A percentile compares a stretch with the other conserved stretches of the same genome.
These are phyloP conservation scores for Sandelia bainsii DNA, from an alignment of 2,797 vertebrate species.

Conservation along the genomic window DNA sequence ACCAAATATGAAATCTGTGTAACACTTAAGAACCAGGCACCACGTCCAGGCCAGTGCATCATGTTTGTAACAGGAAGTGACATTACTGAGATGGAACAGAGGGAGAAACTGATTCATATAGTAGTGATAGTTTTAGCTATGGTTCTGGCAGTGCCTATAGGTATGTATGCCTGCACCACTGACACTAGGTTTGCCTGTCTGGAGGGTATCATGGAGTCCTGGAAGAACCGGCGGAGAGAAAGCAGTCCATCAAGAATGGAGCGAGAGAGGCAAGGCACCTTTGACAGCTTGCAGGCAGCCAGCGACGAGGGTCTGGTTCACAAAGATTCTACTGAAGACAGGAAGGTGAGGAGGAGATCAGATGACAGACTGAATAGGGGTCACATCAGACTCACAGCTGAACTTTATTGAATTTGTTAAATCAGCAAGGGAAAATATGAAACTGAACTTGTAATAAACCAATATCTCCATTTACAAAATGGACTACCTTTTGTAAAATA, in stretches of 20 bases:
- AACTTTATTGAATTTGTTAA: slow-evolving; percentile 81
- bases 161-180: slow-evolving; percentile 90
- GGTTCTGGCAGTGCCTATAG: slow-evolving; percentile 89
- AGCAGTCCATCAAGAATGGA: slow-evolving; percentile 37
- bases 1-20: slow-evolving; percentile 94
- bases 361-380: slow-evolving; percentile 74
- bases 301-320: slow-evolving; percentile 87
- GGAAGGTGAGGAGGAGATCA: slow-evolving; percentile 78
- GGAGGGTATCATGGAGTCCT: slow-evolving; percentile 73
- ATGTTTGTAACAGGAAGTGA: slow-evolving; percentile 92
- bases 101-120: slow-evolving; percentile 91
- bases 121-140: slow-evolving; percentile 91
- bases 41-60: slow-evolving; percentile 87
- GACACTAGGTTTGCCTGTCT: slow-evolving; percentile 85
- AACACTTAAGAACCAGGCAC: slow-evolving; percentile 84
- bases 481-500: slow-evolving; percentile 12
- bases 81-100: slow-evolving; percentile 87
- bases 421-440: slow-evolving; percentile 1
- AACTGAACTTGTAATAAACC: slow-evolving; percentile 14
- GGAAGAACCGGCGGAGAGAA: slow-evolving; percentile 73
- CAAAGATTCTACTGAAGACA: slow-evolving; percentile 76
- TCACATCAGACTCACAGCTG: slow-evolving; percentile 74
- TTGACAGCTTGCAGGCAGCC: slow-evolving; percentile 86
- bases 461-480: background rate
- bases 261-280: slow-evolving; percentile 82